Conservation (phyloP, 1,140 invertebrate species). For the Zophobas atratus region DNA sequence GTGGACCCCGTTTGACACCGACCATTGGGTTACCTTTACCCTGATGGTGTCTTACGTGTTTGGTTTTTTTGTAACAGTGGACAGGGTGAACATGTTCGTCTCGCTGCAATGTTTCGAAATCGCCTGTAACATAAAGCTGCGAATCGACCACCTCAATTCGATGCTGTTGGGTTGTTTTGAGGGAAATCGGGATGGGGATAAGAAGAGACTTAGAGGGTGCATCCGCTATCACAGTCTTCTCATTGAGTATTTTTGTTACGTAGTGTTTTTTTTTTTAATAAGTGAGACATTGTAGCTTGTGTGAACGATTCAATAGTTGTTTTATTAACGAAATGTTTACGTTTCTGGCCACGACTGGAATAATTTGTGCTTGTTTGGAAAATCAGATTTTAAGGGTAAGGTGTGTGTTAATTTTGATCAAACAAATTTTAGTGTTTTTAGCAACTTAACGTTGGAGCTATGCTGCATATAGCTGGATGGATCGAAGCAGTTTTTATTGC, state of each 20-base stretch:
- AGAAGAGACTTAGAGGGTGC: not conserved
- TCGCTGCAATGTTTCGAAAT: constrained; percentile 14
- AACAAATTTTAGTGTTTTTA: not conserved
- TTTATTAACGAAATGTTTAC: constrained; percentile 13
- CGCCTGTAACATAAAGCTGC: constrained; percentile 11
- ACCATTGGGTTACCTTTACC: not conserved
- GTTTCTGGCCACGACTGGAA: constrained; percentile 14
- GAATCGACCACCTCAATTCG: constrained; percentile 7
- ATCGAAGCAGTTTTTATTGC: constrained; percentile 9
- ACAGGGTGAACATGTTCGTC: not conserved
- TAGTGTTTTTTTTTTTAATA: too few species aligned
- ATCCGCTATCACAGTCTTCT: constrained; percentile 4
- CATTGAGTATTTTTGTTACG: too few species aligned
- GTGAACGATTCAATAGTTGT: not conserved
- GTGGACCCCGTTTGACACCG: constrained; percentile 1
- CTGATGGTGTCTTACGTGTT: not conserved
- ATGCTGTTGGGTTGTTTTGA: constrained; percentile 23
- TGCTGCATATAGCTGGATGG: constrained; percentile 21
- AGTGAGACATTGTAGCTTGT: not conserved
- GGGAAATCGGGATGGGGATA: not conserved
- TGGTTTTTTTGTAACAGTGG: not conserved
- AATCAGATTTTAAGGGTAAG: constrained; percentile 25
- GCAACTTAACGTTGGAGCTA: not conserved
- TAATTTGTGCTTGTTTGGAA: constrained; percentile 33
- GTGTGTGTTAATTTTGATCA: not conserved